These are phyloP conservation scores for Epizoanthus fatuus DNA, from an alignment of 92 coral and sea anemone genomes.

Conservation along the genomic window DNA sequence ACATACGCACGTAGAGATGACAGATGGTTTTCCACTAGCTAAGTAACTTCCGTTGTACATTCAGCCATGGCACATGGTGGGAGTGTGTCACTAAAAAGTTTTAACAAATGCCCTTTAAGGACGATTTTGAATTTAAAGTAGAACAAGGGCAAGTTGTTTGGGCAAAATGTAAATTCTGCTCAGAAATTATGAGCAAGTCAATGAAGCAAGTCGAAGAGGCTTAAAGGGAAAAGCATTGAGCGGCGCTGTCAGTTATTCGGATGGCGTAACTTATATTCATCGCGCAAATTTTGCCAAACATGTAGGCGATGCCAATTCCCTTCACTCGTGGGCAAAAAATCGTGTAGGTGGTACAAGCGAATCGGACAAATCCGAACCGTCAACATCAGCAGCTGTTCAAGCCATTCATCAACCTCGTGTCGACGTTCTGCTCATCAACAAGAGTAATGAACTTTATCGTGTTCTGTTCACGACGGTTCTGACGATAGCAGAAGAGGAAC, in stretches of 20 bases:
- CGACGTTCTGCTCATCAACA: conserved; percentile 59
- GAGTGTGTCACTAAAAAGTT: no score
- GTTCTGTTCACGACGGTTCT: conserved; percentile 64
- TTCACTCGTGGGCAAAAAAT: conserved; percentile 50
- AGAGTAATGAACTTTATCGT: conserved; percentile 48
- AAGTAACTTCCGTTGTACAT: no score
- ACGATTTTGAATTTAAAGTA: conserved; percentile 36
- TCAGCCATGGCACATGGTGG: no score
- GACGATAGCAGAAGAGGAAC: conserved; percentile 45
- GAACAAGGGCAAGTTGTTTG: conserved; percentile 46
- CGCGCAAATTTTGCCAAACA: conserved; percentile 46
- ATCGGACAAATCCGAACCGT: conserved; percentile 60
- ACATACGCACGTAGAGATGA: no score
- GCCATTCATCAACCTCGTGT: conserved; percentile 52
- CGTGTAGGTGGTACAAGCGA: conserved; percentile 47
- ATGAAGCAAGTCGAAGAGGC: conserved; percentile 44
- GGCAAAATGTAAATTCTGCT: conserved; percentile 49
- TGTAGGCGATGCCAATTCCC: conserved; percentile 33
- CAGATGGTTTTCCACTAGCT: no score
- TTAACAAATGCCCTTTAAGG: no score
- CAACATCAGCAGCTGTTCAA: conserved; percentile 55
- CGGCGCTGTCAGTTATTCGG: conserved; percentile 34
- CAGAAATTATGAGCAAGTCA: conserved; percentile 35
- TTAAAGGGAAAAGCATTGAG: conserved; percentile 2
- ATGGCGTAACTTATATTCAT: conserved; percentile 48